Evolutionary conservation across 2,113 vertebrate species (phyloP).

Genomic region (Cavia aperea): DNA sequence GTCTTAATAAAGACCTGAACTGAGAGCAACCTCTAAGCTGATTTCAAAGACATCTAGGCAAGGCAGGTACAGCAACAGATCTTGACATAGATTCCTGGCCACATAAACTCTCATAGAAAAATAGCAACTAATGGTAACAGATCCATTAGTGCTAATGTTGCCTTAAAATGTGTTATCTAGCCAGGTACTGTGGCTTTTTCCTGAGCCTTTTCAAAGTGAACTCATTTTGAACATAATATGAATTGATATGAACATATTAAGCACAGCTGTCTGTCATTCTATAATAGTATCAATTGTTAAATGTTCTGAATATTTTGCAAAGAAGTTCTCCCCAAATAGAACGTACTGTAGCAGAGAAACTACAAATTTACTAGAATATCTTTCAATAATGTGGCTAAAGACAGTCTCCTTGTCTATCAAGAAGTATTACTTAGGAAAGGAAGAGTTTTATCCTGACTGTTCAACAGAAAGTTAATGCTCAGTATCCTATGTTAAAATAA

Average conservation of each 20-base stretch:
- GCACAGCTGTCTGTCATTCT: background rate
- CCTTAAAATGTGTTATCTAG: background rate
- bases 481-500: constrained; percentile 47
- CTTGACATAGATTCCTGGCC: background rate
- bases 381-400: constrained; percentile 5
- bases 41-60: background rate
- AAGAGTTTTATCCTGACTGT: background rate
- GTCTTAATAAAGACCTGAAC: background rate
- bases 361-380: background rate
- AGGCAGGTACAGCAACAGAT: background rate
- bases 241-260: background rate
- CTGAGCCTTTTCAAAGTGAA: background rate
- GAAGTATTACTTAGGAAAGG: constrained; percentile 30
- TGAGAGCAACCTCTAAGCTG: background rate
- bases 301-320: constrained; percentile 6
- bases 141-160: background rate
- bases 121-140: background rate
- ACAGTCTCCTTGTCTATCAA: background rate
- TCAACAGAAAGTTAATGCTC: constrained; percentile 45
- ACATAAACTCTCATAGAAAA: background rate
- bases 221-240: background rate
- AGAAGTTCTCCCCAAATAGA: background rate
- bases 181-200: background rate
- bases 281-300: background rate
- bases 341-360: background rate